Evolutionary conservation across 2,113 vertebrate species (phyloP).

Genomic region (Phrynosoma blainvillii): DNA sequence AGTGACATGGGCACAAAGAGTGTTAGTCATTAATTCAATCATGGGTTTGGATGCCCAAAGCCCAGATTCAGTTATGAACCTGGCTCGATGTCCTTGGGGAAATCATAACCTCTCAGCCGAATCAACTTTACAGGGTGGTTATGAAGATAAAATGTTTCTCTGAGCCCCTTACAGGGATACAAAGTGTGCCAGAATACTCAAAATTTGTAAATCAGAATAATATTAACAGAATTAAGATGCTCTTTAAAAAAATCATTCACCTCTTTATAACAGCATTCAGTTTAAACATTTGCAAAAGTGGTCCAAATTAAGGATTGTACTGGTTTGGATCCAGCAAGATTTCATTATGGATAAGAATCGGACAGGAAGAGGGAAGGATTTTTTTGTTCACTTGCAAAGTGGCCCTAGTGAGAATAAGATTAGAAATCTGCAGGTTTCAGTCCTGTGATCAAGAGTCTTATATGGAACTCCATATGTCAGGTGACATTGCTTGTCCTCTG

Average conservation of each 20-base stretch:
- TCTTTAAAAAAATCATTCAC: background rate
- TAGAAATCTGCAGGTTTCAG: background rate
- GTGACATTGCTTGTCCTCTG: background rate
- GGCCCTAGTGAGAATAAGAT: background rate
- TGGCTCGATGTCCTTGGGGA: background rate
- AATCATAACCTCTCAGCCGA: background rate
- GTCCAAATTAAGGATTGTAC: background rate
- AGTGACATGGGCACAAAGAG: background rate
- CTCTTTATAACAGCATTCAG: too few species aligned
- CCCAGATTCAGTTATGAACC: background rate
- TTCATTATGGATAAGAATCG: background rate
- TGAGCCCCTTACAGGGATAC: background rate
- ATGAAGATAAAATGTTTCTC: background rate
- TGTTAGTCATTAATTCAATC: too few species aligned
- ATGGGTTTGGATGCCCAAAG: background rate
- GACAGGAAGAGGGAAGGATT: background rate
- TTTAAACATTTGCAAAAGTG: background rate
- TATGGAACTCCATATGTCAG: background rate
- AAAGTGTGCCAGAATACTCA: background rate
- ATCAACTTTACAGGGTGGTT: background rate
- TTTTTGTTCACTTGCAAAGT: background rate
- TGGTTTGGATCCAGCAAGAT: background rate
- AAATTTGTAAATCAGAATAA: background rate
- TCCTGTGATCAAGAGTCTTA: background rate
- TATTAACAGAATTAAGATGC: background rate